phyloP scores from a whole-genome alignment of 2,888 invertebrate genomes.

The Argyresthia goedartella region DNA sequence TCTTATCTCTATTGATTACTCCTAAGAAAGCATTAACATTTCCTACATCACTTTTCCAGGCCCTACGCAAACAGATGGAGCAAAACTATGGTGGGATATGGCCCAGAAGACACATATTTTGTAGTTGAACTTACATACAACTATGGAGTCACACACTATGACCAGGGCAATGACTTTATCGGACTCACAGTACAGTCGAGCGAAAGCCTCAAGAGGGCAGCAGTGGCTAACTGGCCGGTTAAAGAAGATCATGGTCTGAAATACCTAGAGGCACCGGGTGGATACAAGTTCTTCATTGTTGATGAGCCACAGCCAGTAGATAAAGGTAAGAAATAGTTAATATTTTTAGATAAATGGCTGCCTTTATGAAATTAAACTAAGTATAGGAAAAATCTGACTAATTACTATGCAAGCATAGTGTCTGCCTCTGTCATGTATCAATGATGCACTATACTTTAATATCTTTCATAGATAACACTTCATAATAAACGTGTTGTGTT shows the following conservation, averaged over 20 bases:
- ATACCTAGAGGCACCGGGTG: conserved; percentile 88
- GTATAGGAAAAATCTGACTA: too few species aligned
- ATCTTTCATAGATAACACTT: too few species aligned
- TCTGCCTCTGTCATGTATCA: too few species aligned
- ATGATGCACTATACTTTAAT: too few species aligned
- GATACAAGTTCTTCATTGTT: conserved; percentile 87
- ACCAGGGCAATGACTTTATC: conserved; percentile 91
- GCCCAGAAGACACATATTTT: conserved; percentile 94
- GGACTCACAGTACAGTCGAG: conserved; percentile 88
- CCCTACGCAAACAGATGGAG: conserved; percentile 98
- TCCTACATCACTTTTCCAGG: conserved; percentile 57
- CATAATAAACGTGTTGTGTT: too few species aligned
- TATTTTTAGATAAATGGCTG: background rate
- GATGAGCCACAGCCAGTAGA: conserved; percentile 77
- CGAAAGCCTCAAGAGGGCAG: conserved; percentile 81
- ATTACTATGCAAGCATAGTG: too few species aligned
- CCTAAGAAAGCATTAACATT: background rate
- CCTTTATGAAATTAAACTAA: too few species aligned
- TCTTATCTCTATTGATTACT: background rate
- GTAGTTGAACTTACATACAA: conserved; percentile 98
- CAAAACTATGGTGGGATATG: conserved; percentile 99
- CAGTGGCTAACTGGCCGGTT: conserved; percentile 79
- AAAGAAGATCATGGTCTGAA: conserved; percentile 71
- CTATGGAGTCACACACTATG: conserved; percentile 91
- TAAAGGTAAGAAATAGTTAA: conserved; percentile 66